phyloP scores from a whole-genome alignment of 2,888 invertebrate species.

The Callimorpha dominula region DNA sequence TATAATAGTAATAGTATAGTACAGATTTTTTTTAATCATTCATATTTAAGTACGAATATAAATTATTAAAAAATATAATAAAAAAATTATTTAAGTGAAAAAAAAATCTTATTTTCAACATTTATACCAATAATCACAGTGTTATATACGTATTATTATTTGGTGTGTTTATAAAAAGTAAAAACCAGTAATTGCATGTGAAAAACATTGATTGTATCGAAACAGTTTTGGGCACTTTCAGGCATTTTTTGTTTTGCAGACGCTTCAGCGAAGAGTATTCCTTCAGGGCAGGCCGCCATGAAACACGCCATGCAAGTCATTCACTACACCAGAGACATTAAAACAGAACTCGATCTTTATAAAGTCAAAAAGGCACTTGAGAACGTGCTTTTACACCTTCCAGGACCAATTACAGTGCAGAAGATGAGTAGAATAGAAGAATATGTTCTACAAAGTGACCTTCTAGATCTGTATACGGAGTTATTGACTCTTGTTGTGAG shows the following conservation, averaged over 20 bases:
- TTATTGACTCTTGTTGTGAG: conserved; percentile 82
- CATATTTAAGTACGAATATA: too few relatives aligned
- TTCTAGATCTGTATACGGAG: conserved; percentile 79
- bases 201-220: conserved; percentile 39
- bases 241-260: conserved; percentile 78
- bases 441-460: conserved; percentile 58
- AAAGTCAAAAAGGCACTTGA: conserved; percentile 53
- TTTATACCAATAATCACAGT: neutral
- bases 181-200: conserved; percentile 44
- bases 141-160: neutral
- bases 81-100: too few relatives aligned
- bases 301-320: conserved; percentile 67
- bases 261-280: conserved; percentile 31
- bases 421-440: conserved; percentile 87
- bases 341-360: conserved; percentile 65
- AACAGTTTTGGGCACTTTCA: conserved; percentile 83
- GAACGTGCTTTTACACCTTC: conserved; percentile 65
- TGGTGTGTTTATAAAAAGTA: conserved; percentile 5
- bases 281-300: conserved; percentile 57
- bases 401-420: conserved; percentile 89
- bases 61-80: too few relatives aligned
- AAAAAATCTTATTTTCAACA: neutral
- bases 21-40: too few relatives aligned
- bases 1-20: too few relatives aligned
- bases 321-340: conserved; percentile 62